phyloP scores from a whole-genome alignment of 2,113 vertebrate genomes.

The Pollimyrus isidori region DNA sequence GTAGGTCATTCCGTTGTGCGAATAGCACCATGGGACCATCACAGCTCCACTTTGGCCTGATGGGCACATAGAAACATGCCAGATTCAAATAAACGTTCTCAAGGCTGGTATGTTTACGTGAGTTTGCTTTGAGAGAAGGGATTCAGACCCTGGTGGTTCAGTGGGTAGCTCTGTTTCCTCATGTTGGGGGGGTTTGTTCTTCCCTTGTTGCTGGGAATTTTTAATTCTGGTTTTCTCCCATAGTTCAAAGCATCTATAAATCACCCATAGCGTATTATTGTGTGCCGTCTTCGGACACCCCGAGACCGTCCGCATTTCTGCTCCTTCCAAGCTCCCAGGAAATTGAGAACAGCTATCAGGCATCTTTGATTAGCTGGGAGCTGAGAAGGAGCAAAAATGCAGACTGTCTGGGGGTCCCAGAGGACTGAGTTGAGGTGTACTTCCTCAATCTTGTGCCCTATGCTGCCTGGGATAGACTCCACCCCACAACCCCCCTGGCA shows the following conservation, averaged over 20 bases:
- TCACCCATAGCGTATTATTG: background rate
- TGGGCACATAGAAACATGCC: background rate
- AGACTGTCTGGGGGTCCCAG: background rate
- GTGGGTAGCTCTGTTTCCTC: background rate
- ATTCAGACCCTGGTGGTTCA: background rate
- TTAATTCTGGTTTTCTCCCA: background rate
- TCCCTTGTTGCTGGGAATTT: background rate
- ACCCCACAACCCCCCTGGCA: background rate
- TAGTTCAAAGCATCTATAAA: background rate
- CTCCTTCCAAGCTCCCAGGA: background rate
- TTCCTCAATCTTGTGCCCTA: background rate
- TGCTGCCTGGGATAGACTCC: background rate
- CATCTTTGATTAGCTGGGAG: background rate
- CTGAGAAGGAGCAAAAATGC: background rate
- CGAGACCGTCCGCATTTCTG: background rate
- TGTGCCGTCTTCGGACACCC: background rate
- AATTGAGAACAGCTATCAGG: background rate
- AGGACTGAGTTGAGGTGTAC: background rate
- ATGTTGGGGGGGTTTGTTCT: background rate
- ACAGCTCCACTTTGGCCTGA: background rate
- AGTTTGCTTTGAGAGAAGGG: background rate
- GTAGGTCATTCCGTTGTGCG: conserved; percentile 37
- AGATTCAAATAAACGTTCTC: background rate
- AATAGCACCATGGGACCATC: background rate
- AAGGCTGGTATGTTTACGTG: background rate